A percentile compares a stretch with the other conserved stretches of the same genome.
Evolutionary conservation across 2,888 invertebrate species (phyloP).

Genomic region (Campoplex capitator): DNA sequence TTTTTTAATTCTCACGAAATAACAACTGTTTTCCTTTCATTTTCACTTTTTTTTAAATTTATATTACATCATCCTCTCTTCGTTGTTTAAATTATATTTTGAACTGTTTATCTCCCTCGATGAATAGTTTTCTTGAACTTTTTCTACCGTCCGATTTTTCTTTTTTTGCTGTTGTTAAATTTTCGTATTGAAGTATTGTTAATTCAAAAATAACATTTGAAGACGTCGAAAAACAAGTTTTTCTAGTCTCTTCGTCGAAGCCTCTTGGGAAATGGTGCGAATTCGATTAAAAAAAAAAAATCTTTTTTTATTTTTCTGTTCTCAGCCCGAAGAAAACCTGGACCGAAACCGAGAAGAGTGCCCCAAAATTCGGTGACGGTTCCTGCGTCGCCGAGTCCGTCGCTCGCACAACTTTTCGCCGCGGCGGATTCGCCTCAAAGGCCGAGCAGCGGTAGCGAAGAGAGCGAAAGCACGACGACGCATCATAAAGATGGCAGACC

Average conservation of each 20-base stretch:
- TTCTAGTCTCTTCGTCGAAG: too few species aligned
- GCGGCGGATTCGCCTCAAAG: slow-evolving; percentile 87
- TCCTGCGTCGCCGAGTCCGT: slow-evolving; percentile 86
- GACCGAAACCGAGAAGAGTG: slow-evolving; percentile 89
- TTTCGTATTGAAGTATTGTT: too few species aligned
- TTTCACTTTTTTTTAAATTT: neutral
- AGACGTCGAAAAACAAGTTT: neutral
- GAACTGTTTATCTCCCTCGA: too few species aligned
- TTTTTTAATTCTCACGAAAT: neutral
- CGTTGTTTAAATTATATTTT: neutral
- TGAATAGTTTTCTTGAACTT: too few species aligned
- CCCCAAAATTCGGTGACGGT: slow-evolving; percentile 86
- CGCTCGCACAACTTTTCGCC: slow-evolving; percentile 86
- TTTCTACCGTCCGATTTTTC: too few species aligned
- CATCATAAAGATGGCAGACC: slow-evolving; percentile 91
- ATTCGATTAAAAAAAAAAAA: neutral
- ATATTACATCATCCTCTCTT: neutral
- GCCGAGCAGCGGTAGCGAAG: slow-evolving; percentile 88
- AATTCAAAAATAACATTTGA: too few species aligned
- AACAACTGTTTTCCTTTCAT: neutral
- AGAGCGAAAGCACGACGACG: slow-evolving; percentile 86
- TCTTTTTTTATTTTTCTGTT: neutral
- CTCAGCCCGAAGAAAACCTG: slow-evolving; percentile 90
- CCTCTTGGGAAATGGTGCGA: neutral
- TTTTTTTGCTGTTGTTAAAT: too few species aligned